A percentile compares a stretch with the other conserved stretches of the same genome.
Evolutionary conservation across 2,797 vertebrate species (phyloP).

Genomic region (Xenopus petersii): DNA sequence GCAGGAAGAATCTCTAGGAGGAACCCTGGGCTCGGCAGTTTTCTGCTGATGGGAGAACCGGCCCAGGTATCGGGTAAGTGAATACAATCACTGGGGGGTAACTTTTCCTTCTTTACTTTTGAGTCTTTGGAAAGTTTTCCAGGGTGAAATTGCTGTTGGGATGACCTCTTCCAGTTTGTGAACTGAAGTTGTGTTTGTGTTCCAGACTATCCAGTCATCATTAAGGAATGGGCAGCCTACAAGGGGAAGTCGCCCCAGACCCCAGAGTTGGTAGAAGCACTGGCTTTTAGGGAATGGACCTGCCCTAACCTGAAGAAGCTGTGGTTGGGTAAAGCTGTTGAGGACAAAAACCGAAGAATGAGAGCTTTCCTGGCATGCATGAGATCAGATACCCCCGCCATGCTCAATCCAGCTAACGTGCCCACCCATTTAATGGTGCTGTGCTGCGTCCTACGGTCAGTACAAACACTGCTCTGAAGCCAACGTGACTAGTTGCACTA

Average conservation of each 20-base stretch:
- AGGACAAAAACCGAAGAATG: slow-evolving; percentile 95
- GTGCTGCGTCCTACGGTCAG: slow-evolving; percentile 91
- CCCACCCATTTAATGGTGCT: slow-evolving; percentile 92
- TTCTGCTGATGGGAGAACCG: no score
- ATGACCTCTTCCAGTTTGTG: no score
- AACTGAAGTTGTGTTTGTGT: slow-evolving; percentile 11
- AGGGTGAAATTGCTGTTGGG: no score
- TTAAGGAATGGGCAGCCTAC: slow-evolving; percentile 95
- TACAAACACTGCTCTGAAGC: not conserved
- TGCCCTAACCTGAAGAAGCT: slow-evolving; percentile 92
- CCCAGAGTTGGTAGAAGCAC: slow-evolving; percentile 90
- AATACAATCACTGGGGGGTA: no score
- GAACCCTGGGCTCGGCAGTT: no score
- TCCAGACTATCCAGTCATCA: slow-evolving; percentile 82
- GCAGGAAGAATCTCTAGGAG: no score
- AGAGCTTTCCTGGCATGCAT: slow-evolving; percentile 93
- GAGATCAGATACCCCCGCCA: slow-evolving; percentile 92
- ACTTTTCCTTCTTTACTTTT: no score
- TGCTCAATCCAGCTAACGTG: slow-evolving; percentile 88
- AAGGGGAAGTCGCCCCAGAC: slow-evolving; percentile 95
- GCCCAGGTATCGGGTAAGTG: no score
- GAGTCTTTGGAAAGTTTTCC: no score
- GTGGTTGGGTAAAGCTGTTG: slow-evolving; percentile 90
- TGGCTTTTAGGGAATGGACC: slow-evolving; percentile 93
- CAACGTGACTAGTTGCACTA: no score